phyloP scores from a whole-genome alignment of 2,888 invertebrate species.

The Epistrophe grossulariae region DNA sequence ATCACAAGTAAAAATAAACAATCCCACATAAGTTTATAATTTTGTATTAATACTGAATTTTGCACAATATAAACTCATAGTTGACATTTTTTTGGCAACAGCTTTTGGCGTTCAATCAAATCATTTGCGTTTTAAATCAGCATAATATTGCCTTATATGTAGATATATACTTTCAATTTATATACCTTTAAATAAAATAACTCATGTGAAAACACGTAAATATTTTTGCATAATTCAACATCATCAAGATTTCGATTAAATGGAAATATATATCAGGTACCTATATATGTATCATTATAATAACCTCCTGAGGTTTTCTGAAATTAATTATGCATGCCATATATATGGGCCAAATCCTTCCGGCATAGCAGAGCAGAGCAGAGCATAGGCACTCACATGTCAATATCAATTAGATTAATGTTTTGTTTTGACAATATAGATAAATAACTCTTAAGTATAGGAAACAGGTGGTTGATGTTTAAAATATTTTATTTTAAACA shows the following conservation, averaged over 20 bases:
- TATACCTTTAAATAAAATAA: background rate
- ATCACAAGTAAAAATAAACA: too few relatives aligned
- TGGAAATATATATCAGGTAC: background rate
- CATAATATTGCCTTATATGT: background rate
- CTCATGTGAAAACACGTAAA: background rate
- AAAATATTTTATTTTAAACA: background rate
- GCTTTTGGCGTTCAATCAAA: background rate
- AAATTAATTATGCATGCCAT: constrained; percentile 24
- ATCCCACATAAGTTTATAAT: too few relatives aligned
- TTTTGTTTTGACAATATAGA: background rate
- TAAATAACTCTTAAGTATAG: background rate
- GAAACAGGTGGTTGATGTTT: constrained; percentile 2
- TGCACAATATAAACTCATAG: too few relatives aligned
- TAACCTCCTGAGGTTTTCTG: background rate
- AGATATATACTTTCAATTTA: background rate
- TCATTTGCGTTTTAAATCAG: background rate
- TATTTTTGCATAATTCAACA: constrained; percentile 15
- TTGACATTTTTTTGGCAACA: too few relatives aligned
- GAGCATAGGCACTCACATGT: background rate
- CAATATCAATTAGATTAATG: constrained; percentile 18
- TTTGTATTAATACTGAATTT: too few relatives aligned
- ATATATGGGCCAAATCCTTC: constrained; percentile 9
- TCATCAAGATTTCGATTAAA: constrained; percentile 7
- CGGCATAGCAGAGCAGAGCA: background rate
- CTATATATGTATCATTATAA: constrained; percentile 1